Percentiles rank a stretch among this genome's conserved stretches.
Conservation (phyloP, 2,113 vertebrate genomes). For the Caranx ignobilis region DNA sequence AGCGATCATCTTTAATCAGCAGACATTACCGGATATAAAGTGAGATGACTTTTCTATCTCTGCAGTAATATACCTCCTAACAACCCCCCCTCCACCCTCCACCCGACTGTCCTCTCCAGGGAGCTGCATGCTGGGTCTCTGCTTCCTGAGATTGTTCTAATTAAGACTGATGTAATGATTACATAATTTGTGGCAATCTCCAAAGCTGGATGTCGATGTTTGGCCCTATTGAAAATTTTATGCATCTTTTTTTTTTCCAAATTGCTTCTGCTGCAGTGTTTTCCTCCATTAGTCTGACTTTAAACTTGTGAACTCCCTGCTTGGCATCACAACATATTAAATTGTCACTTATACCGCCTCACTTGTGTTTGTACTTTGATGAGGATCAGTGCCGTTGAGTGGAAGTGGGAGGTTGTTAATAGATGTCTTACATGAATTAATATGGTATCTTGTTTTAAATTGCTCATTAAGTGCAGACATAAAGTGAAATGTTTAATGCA, state of each 20-base stretch:
- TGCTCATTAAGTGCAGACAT: conserved; percentile 14
- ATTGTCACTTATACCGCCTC: conserved; percentile 3
- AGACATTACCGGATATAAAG: conserved; percentile 44
- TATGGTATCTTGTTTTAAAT: neutral
- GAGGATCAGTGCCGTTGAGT: conserved; percentile 8
- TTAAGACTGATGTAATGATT: conserved; percentile 69
- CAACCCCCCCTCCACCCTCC: conserved; percentile 12
- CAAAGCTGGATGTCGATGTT: conserved; percentile 54
- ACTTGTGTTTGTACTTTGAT: conserved; percentile 19
- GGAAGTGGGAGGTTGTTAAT: conserved; percentile 6
- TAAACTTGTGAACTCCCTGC: conserved; percentile 33
- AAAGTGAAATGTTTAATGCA: conserved; percentile 1
- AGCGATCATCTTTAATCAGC: conserved; percentile 56
- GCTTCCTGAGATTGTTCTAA: conserved; percentile 52
- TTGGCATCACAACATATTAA: neutral
- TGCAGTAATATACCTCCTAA: conserved; percentile 15
- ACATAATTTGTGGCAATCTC: conserved; percentile 59
- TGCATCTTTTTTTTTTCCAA: conserved; percentile 33
- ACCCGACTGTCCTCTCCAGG: conserved; percentile 34
- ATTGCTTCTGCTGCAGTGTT: conserved; percentile 50
- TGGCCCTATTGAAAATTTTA: conserved; percentile 21
- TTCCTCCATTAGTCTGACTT: conserved; percentile 42
- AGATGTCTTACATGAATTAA: neutral
- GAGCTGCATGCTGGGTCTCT: conserved; percentile 16
- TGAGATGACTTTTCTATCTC: conserved; percentile 32